phyloP scores from a whole-genome alignment of 2,888 invertebrate genomes.

The Cephus nigrinus region DNA sequence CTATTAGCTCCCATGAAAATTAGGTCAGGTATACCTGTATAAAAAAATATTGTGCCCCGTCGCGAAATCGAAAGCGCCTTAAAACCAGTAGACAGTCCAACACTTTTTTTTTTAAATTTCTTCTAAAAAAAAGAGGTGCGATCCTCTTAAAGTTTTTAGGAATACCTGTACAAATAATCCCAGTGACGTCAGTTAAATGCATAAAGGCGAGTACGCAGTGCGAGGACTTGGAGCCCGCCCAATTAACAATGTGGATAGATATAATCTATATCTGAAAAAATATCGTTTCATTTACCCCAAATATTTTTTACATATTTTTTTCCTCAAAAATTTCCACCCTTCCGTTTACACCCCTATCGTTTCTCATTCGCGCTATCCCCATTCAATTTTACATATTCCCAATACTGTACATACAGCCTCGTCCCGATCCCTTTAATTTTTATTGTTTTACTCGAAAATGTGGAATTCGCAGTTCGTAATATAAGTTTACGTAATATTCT shows the following conservation, averaged over 20 bases:
- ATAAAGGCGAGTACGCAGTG: not conserved
- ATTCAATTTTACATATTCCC: not conserved
- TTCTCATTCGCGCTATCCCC: not conserved
- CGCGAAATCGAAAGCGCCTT: no score
- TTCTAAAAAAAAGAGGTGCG: not conserved
- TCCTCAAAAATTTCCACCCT: not conserved
- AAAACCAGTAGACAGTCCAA: no score
- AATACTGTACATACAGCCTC: not conserved
- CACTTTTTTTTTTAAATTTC: no score
- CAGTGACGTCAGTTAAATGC: not conserved
- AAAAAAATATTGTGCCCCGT: no score
- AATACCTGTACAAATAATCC: not conserved
- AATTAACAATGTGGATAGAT: not conserved
- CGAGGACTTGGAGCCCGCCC: not conserved
- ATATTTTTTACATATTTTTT: not conserved
- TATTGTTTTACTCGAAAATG: conserved; percentile 17
- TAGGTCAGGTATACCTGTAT: not conserved
- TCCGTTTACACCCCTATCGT: no score
- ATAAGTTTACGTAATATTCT: conserved; percentile 21
- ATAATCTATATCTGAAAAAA: not conserved
- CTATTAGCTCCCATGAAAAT: not conserved
- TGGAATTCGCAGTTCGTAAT: conserved; percentile 36
- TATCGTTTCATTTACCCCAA: not conserved
- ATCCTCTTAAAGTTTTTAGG: not conserved
- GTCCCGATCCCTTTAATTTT: not conserved